Evolutionary conservation across 2,797 vertebrate species (phyloP).

Genomic region (Octomys mimax): DNA sequence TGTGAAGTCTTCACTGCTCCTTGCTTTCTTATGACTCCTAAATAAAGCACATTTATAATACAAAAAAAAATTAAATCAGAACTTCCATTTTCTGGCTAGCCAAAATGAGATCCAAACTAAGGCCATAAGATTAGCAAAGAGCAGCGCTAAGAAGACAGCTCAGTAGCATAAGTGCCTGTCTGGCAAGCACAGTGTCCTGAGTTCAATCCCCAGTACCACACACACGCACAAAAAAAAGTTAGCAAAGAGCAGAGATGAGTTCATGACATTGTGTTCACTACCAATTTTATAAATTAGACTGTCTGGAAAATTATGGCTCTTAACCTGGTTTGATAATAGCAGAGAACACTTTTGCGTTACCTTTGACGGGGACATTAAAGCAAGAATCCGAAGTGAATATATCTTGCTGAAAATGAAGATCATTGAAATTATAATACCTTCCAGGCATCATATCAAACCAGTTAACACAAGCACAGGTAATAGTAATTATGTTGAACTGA

Average conservation of each 20-base stretch:
- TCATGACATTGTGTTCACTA: conserved; percentile 9
- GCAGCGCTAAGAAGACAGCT: background rate
- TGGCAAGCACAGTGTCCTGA: no score
- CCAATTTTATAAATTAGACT: conserved; percentile 22
- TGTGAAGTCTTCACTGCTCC: no score
- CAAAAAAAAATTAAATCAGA: background rate
- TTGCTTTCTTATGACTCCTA: no score
- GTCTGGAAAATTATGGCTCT: conserved; percentile 3
- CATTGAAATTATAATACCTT: background rate
- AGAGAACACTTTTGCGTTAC: background rate
- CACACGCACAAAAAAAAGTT: background rate
- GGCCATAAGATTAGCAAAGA: background rate
- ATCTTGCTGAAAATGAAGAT: background rate
- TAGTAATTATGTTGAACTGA: background rate
- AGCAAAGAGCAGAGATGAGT: background rate
- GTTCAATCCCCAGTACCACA: no score
- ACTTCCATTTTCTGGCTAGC: background rate
- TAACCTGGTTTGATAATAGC: conserved; percentile 21
- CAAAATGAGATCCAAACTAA: background rate
- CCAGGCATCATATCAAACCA: background rate
- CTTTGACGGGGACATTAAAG: background rate
- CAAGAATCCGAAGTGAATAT: background rate
- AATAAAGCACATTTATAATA: no score
- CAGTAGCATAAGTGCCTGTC: no score
- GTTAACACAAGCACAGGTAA: background rate